Conservation (phyloP, 2,888 invertebrate species). For the Sinelater perroti region DNA sequence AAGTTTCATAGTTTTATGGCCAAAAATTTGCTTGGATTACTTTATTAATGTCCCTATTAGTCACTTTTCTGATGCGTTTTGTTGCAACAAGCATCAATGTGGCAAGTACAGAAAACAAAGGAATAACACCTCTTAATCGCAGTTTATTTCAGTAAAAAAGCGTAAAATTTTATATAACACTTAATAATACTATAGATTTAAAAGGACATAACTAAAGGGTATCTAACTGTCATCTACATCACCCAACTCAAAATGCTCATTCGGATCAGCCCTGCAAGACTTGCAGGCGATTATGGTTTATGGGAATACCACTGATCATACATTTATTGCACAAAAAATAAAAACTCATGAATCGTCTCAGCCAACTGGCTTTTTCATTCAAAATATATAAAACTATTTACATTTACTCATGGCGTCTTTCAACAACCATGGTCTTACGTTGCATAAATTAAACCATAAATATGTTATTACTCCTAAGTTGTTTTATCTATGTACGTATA, state of each 20-base stretch:
- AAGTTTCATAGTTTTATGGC: no score
- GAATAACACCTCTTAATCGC: constrained; percentile 9
- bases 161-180: constrained; percentile 27
- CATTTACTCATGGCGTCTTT: background rate
- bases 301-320: background rate
- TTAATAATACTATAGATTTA: constrained; percentile 29
- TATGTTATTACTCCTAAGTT: background rate
- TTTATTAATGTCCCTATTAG: no score
- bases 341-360: background rate
- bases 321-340: constrained; percentile 11
- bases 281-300: no score
- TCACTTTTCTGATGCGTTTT: no score
- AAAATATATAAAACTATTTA: constrained; percentile 2
- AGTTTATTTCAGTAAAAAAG: constrained; percentile 32
- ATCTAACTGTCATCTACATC: background rate
- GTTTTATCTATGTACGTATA: constrained; percentile 12
- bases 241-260: no score
- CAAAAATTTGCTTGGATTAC: no score
- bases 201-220: constrained; percentile 10
- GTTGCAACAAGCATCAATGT: no score
- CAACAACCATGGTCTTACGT: background rate
- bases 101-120: background rate
- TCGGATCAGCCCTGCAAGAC: no score
- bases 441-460: constrained; percentile 13
- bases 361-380: no score